phyloP scores from a whole-genome alignment of 2,888 invertebrate species.

The Drosophila mimica region DNA sequence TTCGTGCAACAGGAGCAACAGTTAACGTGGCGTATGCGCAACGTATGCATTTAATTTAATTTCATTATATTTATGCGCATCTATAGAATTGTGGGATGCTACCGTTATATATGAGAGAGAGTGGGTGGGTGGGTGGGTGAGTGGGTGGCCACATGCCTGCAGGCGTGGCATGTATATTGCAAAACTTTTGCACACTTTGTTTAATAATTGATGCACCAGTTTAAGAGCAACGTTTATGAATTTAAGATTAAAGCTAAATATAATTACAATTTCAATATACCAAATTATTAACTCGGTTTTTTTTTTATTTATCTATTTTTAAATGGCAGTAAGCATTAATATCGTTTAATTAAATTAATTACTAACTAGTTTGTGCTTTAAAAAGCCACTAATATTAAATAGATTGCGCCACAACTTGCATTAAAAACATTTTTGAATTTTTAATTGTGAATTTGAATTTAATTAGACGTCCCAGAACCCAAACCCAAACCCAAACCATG shows the following conservation, averaged over 20 bases:
- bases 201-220: conserved; percentile 70
- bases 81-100: conserved; percentile 58
- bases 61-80: conserved; percentile 80
- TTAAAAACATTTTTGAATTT: conserved; percentile 4
- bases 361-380: conserved; percentile 64
- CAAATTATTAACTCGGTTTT: conserved; percentile 43
- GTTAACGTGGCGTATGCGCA: conserved; percentile 81
- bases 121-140: conserved; percentile 13
- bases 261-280: conserved; percentile 67
- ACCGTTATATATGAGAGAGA: conserved; percentile 13
- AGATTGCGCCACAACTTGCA: conserved; percentile 11
- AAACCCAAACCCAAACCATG: conserved; percentile 17
- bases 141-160: background rate
- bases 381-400: conserved; percentile 27
- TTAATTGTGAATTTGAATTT: conserved; percentile 38
- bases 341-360: conserved; percentile 65
- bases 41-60: conserved; percentile 82
- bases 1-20: conserved; percentile 61
- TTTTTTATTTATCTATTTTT: conserved; percentile 44
- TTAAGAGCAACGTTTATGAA: conserved; percentile 68
- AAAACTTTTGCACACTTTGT: conserved; percentile 68
- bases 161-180: conserved; percentile 67
- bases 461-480: conserved; percentile 41
- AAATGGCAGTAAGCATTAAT: conserved; percentile 22
- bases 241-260: conserved; percentile 79